Evolutionary conservation across 2,113 vertebrate species (phyloP).

Genomic region (Charadrius vociferus): DNA sequence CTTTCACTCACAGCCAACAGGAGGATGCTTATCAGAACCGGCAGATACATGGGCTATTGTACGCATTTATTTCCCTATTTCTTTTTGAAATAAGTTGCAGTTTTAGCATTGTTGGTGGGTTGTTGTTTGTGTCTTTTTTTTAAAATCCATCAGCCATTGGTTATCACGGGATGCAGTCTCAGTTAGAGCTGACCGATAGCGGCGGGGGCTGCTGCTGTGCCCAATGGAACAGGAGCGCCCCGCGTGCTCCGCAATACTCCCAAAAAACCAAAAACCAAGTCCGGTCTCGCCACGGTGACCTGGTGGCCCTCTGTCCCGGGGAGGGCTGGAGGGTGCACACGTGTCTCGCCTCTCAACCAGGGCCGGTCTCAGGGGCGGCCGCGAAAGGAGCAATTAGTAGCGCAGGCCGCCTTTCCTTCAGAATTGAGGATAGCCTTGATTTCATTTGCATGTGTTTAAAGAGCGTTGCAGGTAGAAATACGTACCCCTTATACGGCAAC

Average conservation of each 20-base stretch:
- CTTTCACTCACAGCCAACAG: slow-evolving; percentile 87
- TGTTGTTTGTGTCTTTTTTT: not conserved
- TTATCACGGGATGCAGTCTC: slow-evolving; percentile 16
- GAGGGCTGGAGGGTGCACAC: slow-evolving; percentile 12
- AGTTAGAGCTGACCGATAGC: slow-evolving; percentile 42
- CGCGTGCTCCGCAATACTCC: not conserved
- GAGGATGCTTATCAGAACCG: slow-evolving; percentile 87
- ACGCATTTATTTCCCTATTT: slow-evolving; percentile 84
- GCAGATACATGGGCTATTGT: slow-evolving; percentile 75
- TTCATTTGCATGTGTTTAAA: slow-evolving; percentile 52
- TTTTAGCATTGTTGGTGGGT: slow-evolving; percentile 1
- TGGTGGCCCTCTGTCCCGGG: not conserved
- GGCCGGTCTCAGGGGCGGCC: not conserved
- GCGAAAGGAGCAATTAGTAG: slow-evolving; percentile 6
- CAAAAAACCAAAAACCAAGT: slow-evolving; percentile 40
- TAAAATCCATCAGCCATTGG: slow-evolving; percentile 13
- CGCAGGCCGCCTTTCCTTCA: not conserved
- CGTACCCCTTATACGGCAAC: not conserved
- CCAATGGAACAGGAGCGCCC: slow-evolving; percentile 29
- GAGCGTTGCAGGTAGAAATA: not conserved
- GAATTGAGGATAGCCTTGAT: not conserved
- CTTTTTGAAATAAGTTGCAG: slow-evolving; percentile 69
- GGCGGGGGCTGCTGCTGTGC: slow-evolving; percentile 59
- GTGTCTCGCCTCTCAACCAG: not conserved
- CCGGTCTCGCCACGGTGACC: not conserved